These are phyloP conservation scores for Sceloporus tristichus DNA, from an alignment of 2,113 vertebrate genomes.

Conservation along the genomic window DNA sequence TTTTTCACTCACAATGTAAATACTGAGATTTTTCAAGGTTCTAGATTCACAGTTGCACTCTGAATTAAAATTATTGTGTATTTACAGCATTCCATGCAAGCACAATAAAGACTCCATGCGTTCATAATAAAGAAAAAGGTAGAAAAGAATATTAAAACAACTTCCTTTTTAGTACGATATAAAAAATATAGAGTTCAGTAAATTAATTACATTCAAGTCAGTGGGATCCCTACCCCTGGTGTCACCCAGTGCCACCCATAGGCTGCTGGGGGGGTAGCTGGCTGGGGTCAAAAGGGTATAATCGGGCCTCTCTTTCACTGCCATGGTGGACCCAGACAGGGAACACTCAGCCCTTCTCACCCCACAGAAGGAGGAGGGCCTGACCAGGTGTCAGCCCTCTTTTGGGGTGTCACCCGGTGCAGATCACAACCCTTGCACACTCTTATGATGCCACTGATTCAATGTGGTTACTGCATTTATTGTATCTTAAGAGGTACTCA, in stretches of 20 bases:
- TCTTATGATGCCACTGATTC: not conserved
- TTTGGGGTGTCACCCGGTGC: too few species aligned
- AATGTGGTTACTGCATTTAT: not conserved
- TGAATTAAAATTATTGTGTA: not conserved
- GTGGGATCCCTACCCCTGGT: too few species aligned
- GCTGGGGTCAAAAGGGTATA: too few species aligned
- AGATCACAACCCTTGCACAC: too few species aligned
- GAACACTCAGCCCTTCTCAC: too few species aligned
- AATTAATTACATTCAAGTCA: not conserved
- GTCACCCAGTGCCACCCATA: too few species aligned
- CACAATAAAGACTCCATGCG: not conserved
- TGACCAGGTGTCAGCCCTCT: too few species aligned
- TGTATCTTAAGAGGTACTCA: not conserved
- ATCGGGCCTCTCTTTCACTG: too few species aligned
- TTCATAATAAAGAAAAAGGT: not conserved
- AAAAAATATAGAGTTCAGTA: not conserved
- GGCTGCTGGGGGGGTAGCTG: too few species aligned
- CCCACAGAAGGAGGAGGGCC: too few species aligned
- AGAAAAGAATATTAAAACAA: not conserved
- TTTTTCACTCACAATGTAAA: not conserved
- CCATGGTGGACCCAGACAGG: too few species aligned
- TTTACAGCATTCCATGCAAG: not conserved
- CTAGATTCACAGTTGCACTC: not conserved
- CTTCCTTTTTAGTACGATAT: not conserved
- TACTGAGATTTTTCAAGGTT: not conserved